Base-by-base conservation (phyloP, 1,140 invertebrate species). In the Drosophila mayri region DNA sequence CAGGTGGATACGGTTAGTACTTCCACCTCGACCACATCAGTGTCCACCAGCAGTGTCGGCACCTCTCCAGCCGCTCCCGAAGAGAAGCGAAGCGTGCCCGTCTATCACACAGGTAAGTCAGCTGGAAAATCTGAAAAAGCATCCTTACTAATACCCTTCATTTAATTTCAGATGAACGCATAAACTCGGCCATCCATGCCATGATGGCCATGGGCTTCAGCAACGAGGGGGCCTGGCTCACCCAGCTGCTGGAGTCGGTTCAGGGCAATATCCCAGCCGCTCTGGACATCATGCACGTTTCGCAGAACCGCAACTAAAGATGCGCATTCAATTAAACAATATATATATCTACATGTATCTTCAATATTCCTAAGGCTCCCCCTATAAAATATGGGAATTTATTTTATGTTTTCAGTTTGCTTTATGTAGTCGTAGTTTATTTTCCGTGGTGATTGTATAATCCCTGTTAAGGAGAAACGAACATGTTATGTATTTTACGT, bases 141-240 rank as follows among this genome's bases (percentile, higher is more conserved):
- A 16, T 38, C 16, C 0, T 22, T 22, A n/a, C 75, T 22, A 40
- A 20, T n/a, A 43, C 32, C 11, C 0, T 11, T 2, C 22, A 14
- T 43, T 12, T 7, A 5, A 44, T 60, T n/a, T 8, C 38, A 90
- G 94, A 95, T 93, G 94, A 95, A 14, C 94, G 93, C 61, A 95
- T 96, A 55, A 94, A 94, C 58, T 88, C 92, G 5, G 94, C 95
- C 38, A 91, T 97, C 49, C 92, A 95, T 50, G 93, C 95, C 44
- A 97, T 98, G 96, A 93, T 95, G 86, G 92, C 94, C 3, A 98
- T 98, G 97, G 97, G 97, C 35, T 98, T 97, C 92, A 95, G 94
- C 52, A 96, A 97, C 87, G 95, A 97, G 62, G 95, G 95, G 1
- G 94, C 93, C 20, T 94, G 94, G 93, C 81, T 94, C 50, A 93